A percentile compares a stretch with the other conserved stretches of the same genome.
These are phyloP conservation scores for Calliscelio sp. DNA, from an alignment of 2,888 invertebrate species.

Conservation along the genomic window DNA sequence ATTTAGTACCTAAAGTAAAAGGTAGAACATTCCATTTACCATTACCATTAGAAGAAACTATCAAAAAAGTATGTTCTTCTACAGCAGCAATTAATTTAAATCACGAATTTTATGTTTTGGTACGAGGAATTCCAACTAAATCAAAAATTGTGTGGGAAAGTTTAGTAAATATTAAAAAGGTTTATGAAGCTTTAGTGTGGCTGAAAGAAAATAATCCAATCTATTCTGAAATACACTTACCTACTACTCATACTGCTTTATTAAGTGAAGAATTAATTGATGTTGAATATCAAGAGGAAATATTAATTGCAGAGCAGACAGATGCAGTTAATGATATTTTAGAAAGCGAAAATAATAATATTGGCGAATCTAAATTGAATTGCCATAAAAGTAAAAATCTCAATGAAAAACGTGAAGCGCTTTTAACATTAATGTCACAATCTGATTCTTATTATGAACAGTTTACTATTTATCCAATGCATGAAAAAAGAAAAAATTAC, in stretches of 20 bases:
- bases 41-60: no score
- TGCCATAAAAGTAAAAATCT: neutral
- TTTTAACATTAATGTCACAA: no score
- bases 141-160: no score
- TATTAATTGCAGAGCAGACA: neutral
- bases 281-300: neutral
- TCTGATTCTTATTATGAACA: no score
- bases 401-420: conserved; percentile 1
- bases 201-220: no score
- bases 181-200: no score
- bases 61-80: conserved; percentile 78
- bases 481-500: no score
- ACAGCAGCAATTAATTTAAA: conserved; percentile 77
- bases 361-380: neutral
- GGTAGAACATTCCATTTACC: conserved; percentile 81
- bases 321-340: neutral
- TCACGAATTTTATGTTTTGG: conserved; percentile 79
- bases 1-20: conserved; percentile 73
- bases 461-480: no score
- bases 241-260: conserved; percentile 55
- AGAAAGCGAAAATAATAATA: neutral
- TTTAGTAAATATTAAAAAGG: no score
- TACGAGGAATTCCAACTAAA: conserved; percentile 79
- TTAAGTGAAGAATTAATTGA: conserved; percentile 39
- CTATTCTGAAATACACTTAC: conserved; percentile 77